Base-by-base conservation (phyloP, 2,797 vertebrate species). In the Ataeniobius toweri region DNA sequence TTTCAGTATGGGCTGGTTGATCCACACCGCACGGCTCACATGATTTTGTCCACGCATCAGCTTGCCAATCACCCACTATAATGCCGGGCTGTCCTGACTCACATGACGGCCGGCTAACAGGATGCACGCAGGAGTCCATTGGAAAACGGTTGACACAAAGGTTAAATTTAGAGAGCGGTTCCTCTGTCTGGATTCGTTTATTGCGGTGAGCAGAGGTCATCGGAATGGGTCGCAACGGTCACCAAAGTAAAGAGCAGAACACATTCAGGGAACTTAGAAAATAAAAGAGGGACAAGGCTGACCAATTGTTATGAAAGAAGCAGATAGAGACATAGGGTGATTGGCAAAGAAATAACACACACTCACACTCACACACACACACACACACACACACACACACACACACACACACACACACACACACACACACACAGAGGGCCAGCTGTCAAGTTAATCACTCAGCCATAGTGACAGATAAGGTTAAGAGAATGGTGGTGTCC, bases 361-460 rank as follows among this genome's bases (percentile, higher is more conserved):
- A 77, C 61, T 71, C 77, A 84, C 44, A 74, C 63, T 76, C 67
- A 73, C 77, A 84, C 39, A 75, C 67, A 80, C 28, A 74, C 63
- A 77, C 67, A 73, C 77, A 84, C 39, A 75, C 67, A 79, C 68
- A 78, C 74, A 87, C 28, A 74, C 77, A 84, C 31, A 75, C 67
- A 79, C 68, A 78, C 74, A 87, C 77, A 84, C 31, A 75, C 67
- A 79, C 68, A 81, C 71, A 71, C 44, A 46, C 63, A 77, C 61
- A 69, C 77, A 84, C 77, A 84, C 31, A 75, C 67, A 79, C 68
- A 78, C 74, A 87, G 84, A 85, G 81, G 56, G 94, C 93, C 96
- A 97, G 96, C 96, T 97, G 96, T 95, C 96, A 91, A 89, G 84
- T 94, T 96, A 96, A 96, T 97, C 97, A 96, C 89, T 96, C 94